These are phyloP conservation scores for Ancistrus triradiatus DNA, from an alignment of 2,113 vertebrate species.

Conservation along the genomic window DNA sequence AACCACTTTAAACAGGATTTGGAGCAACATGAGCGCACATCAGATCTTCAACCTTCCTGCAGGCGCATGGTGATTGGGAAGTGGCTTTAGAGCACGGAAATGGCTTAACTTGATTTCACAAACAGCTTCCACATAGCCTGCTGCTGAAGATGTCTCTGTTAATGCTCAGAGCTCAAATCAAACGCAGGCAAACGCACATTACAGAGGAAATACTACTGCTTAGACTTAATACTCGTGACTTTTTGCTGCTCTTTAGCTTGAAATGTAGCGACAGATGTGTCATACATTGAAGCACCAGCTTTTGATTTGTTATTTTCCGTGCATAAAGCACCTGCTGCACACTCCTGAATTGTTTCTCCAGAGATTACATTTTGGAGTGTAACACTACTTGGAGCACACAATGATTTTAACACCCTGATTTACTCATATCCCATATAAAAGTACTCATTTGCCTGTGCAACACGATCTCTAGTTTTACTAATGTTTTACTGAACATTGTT, in stretches of 20 bases:
- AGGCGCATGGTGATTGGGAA: slow-evolving; percentile 40
- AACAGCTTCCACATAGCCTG: slow-evolving; percentile 42
- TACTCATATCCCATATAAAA: too few relatives aligned
- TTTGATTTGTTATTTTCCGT: slow-evolving; percentile 38
- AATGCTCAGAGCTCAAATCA: slow-evolving; percentile 39
- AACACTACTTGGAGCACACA: too few relatives aligned
- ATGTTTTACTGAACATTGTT: too few relatives aligned
- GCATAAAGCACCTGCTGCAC: slow-evolving; percentile 17
- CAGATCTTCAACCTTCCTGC: slow-evolving; percentile 40
- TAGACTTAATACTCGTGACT: slow-evolving; percentile 21
- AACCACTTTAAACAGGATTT: slow-evolving; percentile 29
- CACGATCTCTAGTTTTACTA: too few relatives aligned
- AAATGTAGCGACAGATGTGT: slow-evolving; percentile 43
- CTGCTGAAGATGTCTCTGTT: slow-evolving; percentile 35
- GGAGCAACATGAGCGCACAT: slow-evolving; percentile 25
- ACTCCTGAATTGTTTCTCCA: slow-evolving; percentile 6
- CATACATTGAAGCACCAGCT: slow-evolving; percentile 7
- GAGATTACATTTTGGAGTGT: slow-evolving; percentile 23
- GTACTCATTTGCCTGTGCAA: too few relatives aligned
- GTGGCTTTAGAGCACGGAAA: slow-evolving; percentile 48
- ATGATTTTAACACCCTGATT: too few relatives aligned
- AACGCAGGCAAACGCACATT: slow-evolving; percentile 20
- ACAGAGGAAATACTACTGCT: slow-evolving; percentile 16
- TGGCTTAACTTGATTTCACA: slow-evolving; percentile 54
- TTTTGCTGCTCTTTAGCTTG: slow-evolving; percentile 27